These are phyloP conservation scores for Arctia plantaginis DNA, from an alignment of 2,888 invertebrate species.

Conservation along the genomic window DNA sequence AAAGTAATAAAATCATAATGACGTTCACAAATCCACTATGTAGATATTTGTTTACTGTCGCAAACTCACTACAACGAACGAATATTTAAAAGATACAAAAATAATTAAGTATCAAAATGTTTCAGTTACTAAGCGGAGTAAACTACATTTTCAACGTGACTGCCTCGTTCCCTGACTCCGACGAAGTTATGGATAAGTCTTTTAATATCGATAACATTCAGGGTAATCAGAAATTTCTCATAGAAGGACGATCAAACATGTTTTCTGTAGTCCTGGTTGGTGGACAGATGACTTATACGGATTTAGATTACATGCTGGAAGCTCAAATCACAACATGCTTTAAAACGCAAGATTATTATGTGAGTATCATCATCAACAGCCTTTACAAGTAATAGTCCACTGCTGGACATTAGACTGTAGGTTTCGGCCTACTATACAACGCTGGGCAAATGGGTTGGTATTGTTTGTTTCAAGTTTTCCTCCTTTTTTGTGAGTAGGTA, in stretches of 20 bases:
- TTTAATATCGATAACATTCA: constrained; percentile 68
- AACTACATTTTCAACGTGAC: constrained; percentile 69
- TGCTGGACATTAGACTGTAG: too few relatives aligned
- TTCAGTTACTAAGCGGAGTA: constrained; percentile 67
- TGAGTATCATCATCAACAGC: too few relatives aligned
- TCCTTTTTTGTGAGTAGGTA: too few relatives aligned
- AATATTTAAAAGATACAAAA: too few relatives aligned
- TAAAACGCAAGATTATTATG: constrained; percentile 71
- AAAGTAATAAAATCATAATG: too few relatives aligned
- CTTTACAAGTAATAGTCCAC: too few relatives aligned
- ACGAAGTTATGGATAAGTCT: constrained; percentile 41
- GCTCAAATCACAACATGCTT: constrained; percentile 70
- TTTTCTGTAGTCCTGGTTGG: constrained; percentile 69
- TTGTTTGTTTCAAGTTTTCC: too few relatives aligned
- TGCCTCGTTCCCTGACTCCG: constrained; percentile 37
- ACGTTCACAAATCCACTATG: too few relatives aligned
- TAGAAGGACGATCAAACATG: constrained; percentile 64
- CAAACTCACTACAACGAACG: too few relatives aligned
- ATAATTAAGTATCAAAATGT: not conserved
- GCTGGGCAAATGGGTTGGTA: too few relatives aligned
- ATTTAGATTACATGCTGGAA: constrained; percentile 61
- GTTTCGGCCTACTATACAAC: too few relatives aligned
- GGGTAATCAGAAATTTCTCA: constrained; percentile 60
- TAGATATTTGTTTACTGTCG: too few relatives aligned
- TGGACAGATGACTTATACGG: constrained; percentile 58